These are phyloP conservation scores for Salminus brasiliensis DNA, from an alignment of 2,113 vertebrate genomes.

Conservation along the genomic window DNA sequence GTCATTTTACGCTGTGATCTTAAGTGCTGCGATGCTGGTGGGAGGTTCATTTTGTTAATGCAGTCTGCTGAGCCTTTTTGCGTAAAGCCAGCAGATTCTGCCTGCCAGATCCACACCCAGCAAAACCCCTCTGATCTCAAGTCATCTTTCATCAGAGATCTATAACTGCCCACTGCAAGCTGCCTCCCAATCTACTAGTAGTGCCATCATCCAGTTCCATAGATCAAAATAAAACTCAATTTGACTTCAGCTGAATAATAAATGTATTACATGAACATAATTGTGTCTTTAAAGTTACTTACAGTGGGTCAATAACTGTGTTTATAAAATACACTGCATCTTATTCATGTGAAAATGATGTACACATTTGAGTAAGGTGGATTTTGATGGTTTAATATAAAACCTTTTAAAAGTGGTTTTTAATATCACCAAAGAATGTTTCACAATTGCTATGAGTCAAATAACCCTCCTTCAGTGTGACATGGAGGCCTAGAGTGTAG, in stretches of 20 bases:
- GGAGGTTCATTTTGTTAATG: constrained; percentile 56
- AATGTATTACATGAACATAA: background rate
- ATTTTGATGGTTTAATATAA: too few relatives aligned
- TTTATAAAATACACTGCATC: too few relatives aligned
- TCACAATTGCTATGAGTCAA: too few relatives aligned
- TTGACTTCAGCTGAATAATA: background rate
- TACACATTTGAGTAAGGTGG: too few relatives aligned
- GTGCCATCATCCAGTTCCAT: background rate
- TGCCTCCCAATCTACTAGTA: background rate
- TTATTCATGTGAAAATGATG: too few relatives aligned
- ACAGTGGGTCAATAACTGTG: too few relatives aligned
- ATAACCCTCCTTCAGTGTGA: too few relatives aligned
- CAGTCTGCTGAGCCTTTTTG: constrained; percentile 4
- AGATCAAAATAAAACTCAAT: background rate
- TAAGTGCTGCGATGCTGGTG: constrained; percentile 21
- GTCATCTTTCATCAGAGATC: constrained; percentile 37
- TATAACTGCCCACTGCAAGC: constrained; percentile 25
- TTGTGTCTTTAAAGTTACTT: too few relatives aligned
- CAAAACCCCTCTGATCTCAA: constrained; percentile 43
- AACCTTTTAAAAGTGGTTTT: too few relatives aligned
- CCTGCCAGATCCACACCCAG: constrained; percentile 49
- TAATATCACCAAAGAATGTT: too few relatives aligned
- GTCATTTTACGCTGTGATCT: constrained; percentile 39
- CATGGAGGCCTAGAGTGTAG: too few relatives aligned
- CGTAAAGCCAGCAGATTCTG: constrained; percentile 57